phyloP scores from a whole-genome alignment of 2,888 invertebrate species.

The Clostera curtula region DNA sequence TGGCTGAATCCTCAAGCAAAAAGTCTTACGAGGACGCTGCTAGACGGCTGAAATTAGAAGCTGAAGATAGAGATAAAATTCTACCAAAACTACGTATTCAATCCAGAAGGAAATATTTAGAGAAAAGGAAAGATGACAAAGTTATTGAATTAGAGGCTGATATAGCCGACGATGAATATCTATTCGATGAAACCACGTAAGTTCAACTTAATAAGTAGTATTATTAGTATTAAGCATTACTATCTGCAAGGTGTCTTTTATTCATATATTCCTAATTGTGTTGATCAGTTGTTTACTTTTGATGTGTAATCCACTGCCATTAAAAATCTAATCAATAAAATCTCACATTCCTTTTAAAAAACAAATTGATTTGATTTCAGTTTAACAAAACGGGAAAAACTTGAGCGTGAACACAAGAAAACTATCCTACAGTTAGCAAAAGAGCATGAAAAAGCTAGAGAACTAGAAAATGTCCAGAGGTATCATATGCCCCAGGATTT shows the following conservation, averaged over 20 bases:
- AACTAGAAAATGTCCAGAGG: slow-evolving; percentile 92
- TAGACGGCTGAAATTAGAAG: slow-evolving; percentile 90
- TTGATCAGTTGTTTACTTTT: no score
- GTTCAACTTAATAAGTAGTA: no score
- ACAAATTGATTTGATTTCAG: no score
- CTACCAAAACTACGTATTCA: slow-evolving; percentile 92
- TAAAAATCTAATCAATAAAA: slow-evolving; percentile 1
- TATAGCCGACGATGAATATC: slow-evolving; percentile 95
- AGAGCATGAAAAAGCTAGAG: slow-evolving; percentile 95
- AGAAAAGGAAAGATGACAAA: slow-evolving; percentile 97
- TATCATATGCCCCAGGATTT: slow-evolving; percentile 96
- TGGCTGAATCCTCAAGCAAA: slow-evolving; percentile 79
- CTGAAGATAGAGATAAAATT: slow-evolving; percentile 88
- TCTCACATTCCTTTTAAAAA: no score
- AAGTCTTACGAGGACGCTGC: slow-evolving; percentile 91
- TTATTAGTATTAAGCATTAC: no score
- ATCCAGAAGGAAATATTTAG: slow-evolving; percentile 94
- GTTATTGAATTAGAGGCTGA: slow-evolving; percentile 95
- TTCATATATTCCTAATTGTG: no score
- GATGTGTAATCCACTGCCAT: not conserved
- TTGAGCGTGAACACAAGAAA: slow-evolving; percentile 92
- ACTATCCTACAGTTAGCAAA: slow-evolving; percentile 92
- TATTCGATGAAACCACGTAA: slow-evolving; percentile 92
- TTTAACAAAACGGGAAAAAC: slow-evolving; percentile 88
- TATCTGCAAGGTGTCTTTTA: no score